Evolutionary conservation across 1,140 invertebrate species (phyloP), one percentile per base, ranked within the genome.

Genomic region (Calosoma granatense): DNA sequence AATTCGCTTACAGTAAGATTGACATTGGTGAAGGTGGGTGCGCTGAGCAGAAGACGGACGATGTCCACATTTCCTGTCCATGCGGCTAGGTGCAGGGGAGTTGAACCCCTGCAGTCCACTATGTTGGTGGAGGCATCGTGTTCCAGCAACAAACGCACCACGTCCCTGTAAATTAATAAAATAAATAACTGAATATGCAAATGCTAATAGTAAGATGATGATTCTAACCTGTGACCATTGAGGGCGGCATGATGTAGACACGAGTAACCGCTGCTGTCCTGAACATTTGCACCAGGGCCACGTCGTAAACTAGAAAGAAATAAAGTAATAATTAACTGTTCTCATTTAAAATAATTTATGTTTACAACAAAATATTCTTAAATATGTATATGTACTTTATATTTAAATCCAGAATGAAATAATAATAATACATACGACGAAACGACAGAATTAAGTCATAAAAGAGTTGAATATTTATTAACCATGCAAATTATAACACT

Each of bases 211-310:
- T 12, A 47, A 11, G n/a, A 47, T 11, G 9, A 17, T 47, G 4
- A 47, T 11, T 36, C 81, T 81, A 83, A 94, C 90, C 80, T 86
- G 71, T 97, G 94, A 2, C 93, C 92, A 74, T 97, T 93, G 26
- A 98, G 78, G 53, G 93, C 88, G 41, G 95, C 92, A 72, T 95
- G 90, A 72, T 98, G 95, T 36, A 98, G 79, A 3, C 92, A 86
- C 4, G 94, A 94, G 70, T 95, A 96, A n/a, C 93, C 94, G 71
- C 88, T 93, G 63, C 83, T 82, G 69, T 97, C 94, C 76, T 92
- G 88, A 60, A 92, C 88, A 74, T 97, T 97, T 26, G 91, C 88
- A 59, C 92, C 92, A 20, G 90, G 87, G 55, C 88, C 88, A 70
- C 91, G 80, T 55, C 91, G 78, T 67, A 95, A 81, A 76, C 92